Conservation (phyloP, 2,888 invertebrate species). For the Nomada goodeniana region DNA sequence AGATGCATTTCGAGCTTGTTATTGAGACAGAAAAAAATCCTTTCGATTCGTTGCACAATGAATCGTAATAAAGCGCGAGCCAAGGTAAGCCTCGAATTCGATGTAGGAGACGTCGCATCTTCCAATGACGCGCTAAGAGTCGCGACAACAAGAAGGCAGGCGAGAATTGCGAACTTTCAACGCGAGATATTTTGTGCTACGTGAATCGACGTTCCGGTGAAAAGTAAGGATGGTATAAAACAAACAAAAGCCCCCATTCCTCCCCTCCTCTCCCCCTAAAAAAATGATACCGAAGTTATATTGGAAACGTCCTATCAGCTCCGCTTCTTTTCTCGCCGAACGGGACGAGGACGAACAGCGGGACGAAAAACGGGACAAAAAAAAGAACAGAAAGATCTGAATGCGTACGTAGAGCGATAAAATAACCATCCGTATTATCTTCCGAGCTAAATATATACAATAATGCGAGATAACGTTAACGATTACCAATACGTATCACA, state of each 20-base stretch:
- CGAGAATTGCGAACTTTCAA: not conserved
- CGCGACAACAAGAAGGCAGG: too few relatives aligned
- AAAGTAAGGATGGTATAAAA: not conserved
- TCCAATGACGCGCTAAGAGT: too few relatives aligned
- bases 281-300: not conserved
- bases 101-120: not conserved
- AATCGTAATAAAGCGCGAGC: too few relatives aligned
- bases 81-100: not conserved
- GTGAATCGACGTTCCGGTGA: conserved; percentile 27
- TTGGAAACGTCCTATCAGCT: conserved; percentile 35
- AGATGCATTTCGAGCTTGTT: not conserved
- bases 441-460: conserved; percentile 66
- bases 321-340: conserved; percentile 25
- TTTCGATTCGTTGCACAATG: too few relatives aligned
- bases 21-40: not conserved
- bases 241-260: not conserved
- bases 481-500: conserved; percentile 49
- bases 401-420: conserved; percentile 53
- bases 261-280: too few relatives aligned
- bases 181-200: conserved; percentile 37
- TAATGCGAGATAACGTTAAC: conserved; percentile 65
- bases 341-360: conserved; percentile 36
- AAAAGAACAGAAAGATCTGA: conserved; percentile 44
- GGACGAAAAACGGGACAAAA: conserved; percentile 40
- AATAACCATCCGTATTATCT: conserved; percentile 49